Evolutionary conservation across 92 coral and sea anemone species (phyloP).

Genomic region (Actinernus sp.): DNA sequence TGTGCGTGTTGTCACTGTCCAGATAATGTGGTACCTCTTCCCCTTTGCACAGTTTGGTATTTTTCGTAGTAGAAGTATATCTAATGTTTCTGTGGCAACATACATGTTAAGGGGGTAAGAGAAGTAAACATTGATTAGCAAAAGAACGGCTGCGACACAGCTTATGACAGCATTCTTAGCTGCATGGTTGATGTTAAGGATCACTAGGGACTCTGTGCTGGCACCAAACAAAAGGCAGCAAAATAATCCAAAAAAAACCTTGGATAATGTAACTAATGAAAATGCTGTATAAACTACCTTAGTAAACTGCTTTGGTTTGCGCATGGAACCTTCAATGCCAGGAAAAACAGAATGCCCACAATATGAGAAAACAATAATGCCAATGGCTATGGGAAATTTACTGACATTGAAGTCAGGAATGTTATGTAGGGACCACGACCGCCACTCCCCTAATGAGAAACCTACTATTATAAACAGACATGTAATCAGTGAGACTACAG

Average conservation of each 20-base stretch:
- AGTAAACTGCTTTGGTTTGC: slow-evolving; percentile 72
- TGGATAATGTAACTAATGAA: slow-evolving; percentile 47
- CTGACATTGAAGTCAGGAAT: slow-evolving; percentile 60
- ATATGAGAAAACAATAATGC: slow-evolving; percentile 75
- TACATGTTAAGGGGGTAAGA: slow-evolving; percentile 85
- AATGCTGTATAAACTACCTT: slow-evolving; percentile 73
- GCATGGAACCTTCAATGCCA: slow-evolving; percentile 86
- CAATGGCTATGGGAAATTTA: slow-evolving; percentile 75
- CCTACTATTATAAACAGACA: slow-evolving; percentile 62
- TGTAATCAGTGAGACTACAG: slow-evolving; percentile 61
- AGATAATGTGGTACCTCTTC: slow-evolving; percentile 37
- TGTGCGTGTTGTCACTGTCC: slow-evolving; percentile 54
- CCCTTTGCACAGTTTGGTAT: slow-evolving; percentile 62
- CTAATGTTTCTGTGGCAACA: slow-evolving; percentile 74
- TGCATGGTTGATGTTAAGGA: slow-evolving; percentile 53
- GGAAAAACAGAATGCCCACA: slow-evolving; percentile 86
- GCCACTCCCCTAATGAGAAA: slow-evolving; percentile 54
- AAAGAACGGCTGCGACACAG: slow-evolving; percentile 43
- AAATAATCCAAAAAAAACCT: slow-evolving; percentile 67
- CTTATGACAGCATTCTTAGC: slow-evolving; percentile 59
- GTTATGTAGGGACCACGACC: slow-evolving; percentile 50
- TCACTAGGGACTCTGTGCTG: slow-evolving; percentile 57
- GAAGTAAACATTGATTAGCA: slow-evolving; percentile 74
- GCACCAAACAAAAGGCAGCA: slow-evolving; percentile 68
- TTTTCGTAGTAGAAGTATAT: slow-evolving; percentile 65